Evolutionary conservation across 1,140 invertebrate species (phyloP), one percentile per base, ranked within the genome.

Genomic region (Leptonema lineaticorne): DNA sequence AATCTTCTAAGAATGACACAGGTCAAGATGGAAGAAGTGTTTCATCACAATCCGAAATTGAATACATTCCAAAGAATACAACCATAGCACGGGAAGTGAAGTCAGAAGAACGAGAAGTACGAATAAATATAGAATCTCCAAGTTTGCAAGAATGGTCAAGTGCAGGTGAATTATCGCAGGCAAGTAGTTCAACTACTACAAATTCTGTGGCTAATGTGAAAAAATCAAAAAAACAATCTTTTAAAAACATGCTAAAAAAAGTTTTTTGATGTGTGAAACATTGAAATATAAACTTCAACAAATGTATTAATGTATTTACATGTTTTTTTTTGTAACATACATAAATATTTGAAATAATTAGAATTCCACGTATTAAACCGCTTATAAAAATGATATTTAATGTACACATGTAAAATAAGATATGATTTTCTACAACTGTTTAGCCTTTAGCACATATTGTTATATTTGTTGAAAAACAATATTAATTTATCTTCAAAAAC

Each of bases 191-290:
- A 66, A 80, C 73, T 28, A 75, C 74, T 48, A 80, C 65, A 63
- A 76, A 74, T 68, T 77, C 50, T 74, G 79, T 7, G 16, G 76
- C 75, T 76, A 85, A 78, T 78, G 85, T 74, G 81, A 87, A 79
- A 84, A 85, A 75, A 75, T 71, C 66, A 30, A 77, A 77, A 50
- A 77, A 81, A 50, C 18, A 57, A 27, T 64, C 71, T 71, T 75
- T 87, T 45, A 87, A 84, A 74, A 87, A 86, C 79, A 87, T 88
- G 78, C 81, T 87, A 73, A 87, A 83, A 74, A 88, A 87, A 80
- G 81, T 88, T 76, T 88, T 88, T 81, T 87, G 26, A 62, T 24
- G 28, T 60, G 29, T 37, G 41, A 20, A 24, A 28, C n/a, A 30
- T 46, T 62, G 24, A 30, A 6, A 28, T 29, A 30, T n/a, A 30